Percentiles rank a stretch among this genome's conserved stretches.
These are phyloP conservation scores for Thecophora atra DNA, from an alignment of 2,888 invertebrate genomes.

Conservation along the genomic window DNA sequence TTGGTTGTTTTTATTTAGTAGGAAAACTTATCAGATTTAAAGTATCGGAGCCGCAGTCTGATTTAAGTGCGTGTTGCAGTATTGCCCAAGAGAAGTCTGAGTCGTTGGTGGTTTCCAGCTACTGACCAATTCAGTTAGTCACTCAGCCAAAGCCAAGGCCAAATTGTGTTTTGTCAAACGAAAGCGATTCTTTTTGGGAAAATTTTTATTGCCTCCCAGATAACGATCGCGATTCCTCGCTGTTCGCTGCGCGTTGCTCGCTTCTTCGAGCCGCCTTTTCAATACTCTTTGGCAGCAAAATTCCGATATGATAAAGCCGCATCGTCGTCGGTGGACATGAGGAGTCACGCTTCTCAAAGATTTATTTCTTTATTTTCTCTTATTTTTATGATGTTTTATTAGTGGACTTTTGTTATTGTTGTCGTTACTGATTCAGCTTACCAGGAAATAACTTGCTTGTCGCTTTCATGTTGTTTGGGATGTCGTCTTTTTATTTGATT, in stretches of 20 bases:
- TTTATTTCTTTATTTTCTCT: conserved; percentile 35
- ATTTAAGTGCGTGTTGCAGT: background rate
- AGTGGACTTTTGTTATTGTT: conserved; percentile 16
- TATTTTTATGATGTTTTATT: conserved; percentile 31
- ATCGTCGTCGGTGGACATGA: conserved; percentile 25
- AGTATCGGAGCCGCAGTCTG: background rate
- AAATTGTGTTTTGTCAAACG: conserved; percentile 10
- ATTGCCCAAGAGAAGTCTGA: conserved; percentile 1
- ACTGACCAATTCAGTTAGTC: background rate
- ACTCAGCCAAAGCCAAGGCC: background rate
- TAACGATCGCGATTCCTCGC: conserved; percentile 31
- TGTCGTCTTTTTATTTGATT: conserved; percentile 19
- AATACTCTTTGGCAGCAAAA: background rate
- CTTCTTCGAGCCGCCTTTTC: background rate
- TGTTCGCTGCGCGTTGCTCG: background rate
- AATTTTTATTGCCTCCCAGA: conserved; percentile 30
- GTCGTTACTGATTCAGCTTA: conserved; percentile 21
- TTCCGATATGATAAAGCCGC: conserved; percentile 18
- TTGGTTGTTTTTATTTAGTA: conserved; percentile 1
- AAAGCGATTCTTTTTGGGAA: conserved; percentile 31
- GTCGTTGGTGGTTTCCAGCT: conserved; percentile 31
- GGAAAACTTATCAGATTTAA: conserved; percentile 23
- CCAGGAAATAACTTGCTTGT: conserved; percentile 27
- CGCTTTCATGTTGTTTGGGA: conserved; percentile 1
- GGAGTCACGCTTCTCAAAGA: conserved; percentile 33